These are phyloP conservation scores for Nannospalax galili DNA, from an alignment of 2,113 vertebrate species.

Conservation along the genomic window DNA sequence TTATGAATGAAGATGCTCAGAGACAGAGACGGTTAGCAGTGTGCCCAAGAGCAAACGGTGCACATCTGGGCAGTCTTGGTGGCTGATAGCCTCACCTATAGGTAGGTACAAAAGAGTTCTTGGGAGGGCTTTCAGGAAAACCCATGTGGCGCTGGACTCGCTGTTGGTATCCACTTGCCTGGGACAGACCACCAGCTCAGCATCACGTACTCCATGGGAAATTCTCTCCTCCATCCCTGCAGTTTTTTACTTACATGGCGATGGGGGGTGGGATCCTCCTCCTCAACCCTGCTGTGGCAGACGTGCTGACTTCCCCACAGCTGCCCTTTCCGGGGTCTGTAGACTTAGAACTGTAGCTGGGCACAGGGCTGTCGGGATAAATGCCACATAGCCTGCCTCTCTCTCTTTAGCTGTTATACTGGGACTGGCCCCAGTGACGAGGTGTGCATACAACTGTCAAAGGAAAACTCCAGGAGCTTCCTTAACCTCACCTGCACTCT, in stretches of 20 bases:
- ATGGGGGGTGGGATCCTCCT: background rate
- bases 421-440: background rate
- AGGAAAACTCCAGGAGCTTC: background rate
- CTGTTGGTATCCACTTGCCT: no score
- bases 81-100: background rate
- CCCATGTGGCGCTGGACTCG: no score
- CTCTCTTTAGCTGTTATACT: background rate
- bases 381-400: background rate
- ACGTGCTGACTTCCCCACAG: no score
- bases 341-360: background rate
- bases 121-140: background rate
- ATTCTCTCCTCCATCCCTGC: no score
- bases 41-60: background rate
- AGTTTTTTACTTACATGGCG: no score
- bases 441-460: background rate
- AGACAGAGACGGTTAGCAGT: background rate
- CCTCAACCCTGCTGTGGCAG: background rate
- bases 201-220: background rate
- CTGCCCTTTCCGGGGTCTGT: background rate
- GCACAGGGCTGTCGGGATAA: background rate
- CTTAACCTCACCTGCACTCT: background rate
- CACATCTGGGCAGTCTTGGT: background rate
- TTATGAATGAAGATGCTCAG: background rate
- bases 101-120: background rate
- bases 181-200: background rate